A percentile compares a stretch with the other conserved stretches of the same genome.
Evolutionary conservation across 1,140 invertebrate species (phyloP).

Genomic region (Maconellicoccus hirsutus): DNA sequence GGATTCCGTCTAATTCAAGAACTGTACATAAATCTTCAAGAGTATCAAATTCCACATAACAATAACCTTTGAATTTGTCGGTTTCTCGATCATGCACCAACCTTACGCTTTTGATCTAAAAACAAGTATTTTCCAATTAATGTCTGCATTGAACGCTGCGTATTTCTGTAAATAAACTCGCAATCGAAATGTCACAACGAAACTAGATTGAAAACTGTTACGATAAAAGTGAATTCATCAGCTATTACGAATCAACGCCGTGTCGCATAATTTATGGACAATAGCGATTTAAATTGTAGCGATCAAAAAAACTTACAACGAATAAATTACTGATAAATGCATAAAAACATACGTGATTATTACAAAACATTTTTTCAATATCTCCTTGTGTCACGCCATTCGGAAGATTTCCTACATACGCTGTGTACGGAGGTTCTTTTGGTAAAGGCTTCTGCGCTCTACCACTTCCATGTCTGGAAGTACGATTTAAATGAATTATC

Average conservation of each 20-base stretch:
- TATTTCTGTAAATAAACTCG: too few species aligned
- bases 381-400: slow-evolving; percentile 82
- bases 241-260: too few species aligned
- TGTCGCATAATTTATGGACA: background rate
- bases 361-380: slow-evolving; percentile 74
- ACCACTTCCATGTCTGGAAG: slow-evolving; percentile 13
- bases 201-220: background rate
- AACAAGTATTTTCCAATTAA: too few species aligned
- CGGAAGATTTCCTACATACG: slow-evolving; percentile 87
- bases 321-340: background rate
- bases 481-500: background rate
- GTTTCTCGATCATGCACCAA: slow-evolving; percentile 90
- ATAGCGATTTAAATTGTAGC: background rate
- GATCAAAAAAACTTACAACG: slow-evolving; percentile 2
- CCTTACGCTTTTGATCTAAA: slow-evolving; percentile 60
- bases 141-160: too few species aligned
- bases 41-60: slow-evolving; percentile 92
- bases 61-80: slow-evolving; percentile 89
- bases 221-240: too few species aligned
- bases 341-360: slow-evolving; percentile 42
- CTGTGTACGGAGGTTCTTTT: slow-evolving; percentile 77
- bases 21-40: slow-evolving; percentile 65
- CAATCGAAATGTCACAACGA: too few species aligned
- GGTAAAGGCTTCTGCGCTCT: slow-evolving; percentile 53
- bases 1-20: slow-evolving; percentile 60